Percentiles rank a stretch among this genome's conserved stretches.
phyloP scores from a whole-genome alignment of 2,888 invertebrate species.

The Caenorhabditis auriculariae region DNA sequence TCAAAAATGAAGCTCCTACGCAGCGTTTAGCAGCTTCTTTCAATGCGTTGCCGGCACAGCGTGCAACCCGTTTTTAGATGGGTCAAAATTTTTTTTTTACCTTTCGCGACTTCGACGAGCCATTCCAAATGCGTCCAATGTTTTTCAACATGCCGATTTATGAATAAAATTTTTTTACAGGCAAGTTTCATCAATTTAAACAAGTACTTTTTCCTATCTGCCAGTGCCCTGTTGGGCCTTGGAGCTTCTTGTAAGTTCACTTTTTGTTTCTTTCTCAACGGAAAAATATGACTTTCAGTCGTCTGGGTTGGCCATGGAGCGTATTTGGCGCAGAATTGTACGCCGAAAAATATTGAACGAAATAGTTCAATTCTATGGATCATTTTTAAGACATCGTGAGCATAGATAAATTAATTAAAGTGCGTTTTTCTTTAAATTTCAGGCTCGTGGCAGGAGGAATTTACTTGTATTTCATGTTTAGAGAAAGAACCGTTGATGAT shows the following conservation, averaged over 20 bases:
- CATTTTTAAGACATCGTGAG: conserved; percentile 23
- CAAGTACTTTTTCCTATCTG: conserved; percentile 8
- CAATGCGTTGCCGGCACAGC: too few relatives aligned
- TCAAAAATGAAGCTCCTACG: too few relatives aligned
- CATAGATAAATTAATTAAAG: not conserved
- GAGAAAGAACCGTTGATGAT: conserved; percentile 9
- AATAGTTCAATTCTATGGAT: conserved; percentile 22
- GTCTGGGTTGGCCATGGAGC: conserved; percentile 25
- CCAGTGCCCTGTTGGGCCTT: conserved; percentile 15
- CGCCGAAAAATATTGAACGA: conserved; percentile 18
- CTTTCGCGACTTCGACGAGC: too few relatives aligned
- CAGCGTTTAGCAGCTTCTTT: too few relatives aligned
- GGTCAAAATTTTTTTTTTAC: too few relatives aligned
- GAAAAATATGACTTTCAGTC: conserved; percentile 9
- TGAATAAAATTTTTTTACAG: too few relatives aligned
- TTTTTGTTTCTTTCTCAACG: not conserved
- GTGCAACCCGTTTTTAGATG: too few relatives aligned
- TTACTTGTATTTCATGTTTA: conserved; percentile 23
- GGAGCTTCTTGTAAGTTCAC: conserved; percentile 16
- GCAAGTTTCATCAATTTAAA: conserved; percentile 12
- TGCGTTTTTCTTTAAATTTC: conserved; percentile 1
- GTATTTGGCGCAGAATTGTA: conserved; percentile 25
- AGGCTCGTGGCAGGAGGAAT: conserved; percentile 23
- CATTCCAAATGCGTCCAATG: too few relatives aligned
- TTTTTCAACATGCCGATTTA: too few relatives aligned